Evolutionary conservation across 1,140 invertebrate genomes (phyloP), one percentile per base, ranked within the genome.

Genomic region (Macrostomum lignano): DNA sequence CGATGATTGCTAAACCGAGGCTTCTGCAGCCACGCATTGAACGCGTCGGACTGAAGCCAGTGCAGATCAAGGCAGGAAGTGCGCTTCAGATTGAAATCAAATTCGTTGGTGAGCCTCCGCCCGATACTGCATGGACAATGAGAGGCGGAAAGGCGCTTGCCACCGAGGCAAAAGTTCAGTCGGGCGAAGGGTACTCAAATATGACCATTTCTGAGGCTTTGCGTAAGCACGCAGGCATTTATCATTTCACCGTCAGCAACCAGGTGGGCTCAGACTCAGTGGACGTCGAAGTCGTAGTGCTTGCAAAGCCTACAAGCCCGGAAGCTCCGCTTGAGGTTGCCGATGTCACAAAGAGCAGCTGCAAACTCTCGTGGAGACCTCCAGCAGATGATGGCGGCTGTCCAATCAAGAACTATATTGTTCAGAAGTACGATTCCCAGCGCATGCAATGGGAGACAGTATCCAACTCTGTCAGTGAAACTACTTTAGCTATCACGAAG

Each of bases 1-100:
- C 72, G 9, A 72, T 88, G 35, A 71, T 68, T 40, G 84, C 88
- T 34, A 84, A 76, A 55, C 79, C 86, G 30, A 79, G 86, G 69
- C 78, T 78, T 74, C 55, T 67, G n/a, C n/a, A n/a, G n/a, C n/a
- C n/a, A n/a, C n/a, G n/a, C n/a, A n/a, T n/a, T n/a, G n/a, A n/a
- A n/a, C n/a, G n/a, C n/a, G n/a, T n/a, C n/a, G n/a, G n/a, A n/a
- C n/a, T n/a, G n/a, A n/a, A n/a, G n/a, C n/a, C n/a, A n/a, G n/a
- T n/a, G n/a, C n/a, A n/a, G n/a, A n/a, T n/a, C n/a, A n/a, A n/a
- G n/a, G n/a, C n/a, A n/a, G n/a, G n/a, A n/a, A n/a, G n/a, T n/a
- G n/a, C n/a, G n/a, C n/a, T n/a, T n/a, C n/a, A n/a, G n/a, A n/a
- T n/a, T 33, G 19, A 33, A 33, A 33, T 24, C 32, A 33, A 24